Conservation (phyloP, 2,797 vertebrate genomes). For the Rachycentron canadum region DNA sequence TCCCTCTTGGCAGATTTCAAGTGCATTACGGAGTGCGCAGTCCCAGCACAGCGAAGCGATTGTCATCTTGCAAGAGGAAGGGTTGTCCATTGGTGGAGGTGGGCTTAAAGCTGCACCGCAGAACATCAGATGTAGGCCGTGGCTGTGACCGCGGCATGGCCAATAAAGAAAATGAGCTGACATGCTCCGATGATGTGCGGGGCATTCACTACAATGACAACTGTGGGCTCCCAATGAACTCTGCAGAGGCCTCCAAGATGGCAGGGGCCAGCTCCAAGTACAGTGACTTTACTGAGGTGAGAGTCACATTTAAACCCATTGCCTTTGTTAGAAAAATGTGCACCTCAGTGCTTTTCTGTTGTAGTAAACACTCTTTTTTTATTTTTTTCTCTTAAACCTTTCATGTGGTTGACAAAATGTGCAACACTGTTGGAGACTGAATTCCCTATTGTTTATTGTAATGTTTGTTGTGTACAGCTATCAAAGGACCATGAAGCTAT, state of each 20-base stretch:
- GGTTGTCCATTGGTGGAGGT: slow-evolving; percentile 81
- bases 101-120: slow-evolving; percentile 88
- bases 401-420: not conserved
- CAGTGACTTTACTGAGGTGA: slow-evolving; percentile 93
- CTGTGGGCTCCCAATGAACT: slow-evolving; percentile 79
- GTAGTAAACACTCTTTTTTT: not conserved
- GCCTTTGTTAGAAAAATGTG: not conserved
- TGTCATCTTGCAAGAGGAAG: slow-evolving; percentile 89
- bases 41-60: slow-evolving; percentile 85
- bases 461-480: slow-evolving; percentile 84
- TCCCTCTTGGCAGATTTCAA: slow-evolving; percentile 85
- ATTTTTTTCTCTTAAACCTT: no score
- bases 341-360: not conserved
- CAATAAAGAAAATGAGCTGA: slow-evolving; percentile 99
- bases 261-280: slow-evolving; percentile 93
- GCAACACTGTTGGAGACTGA: not conserved
- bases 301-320: not conserved
- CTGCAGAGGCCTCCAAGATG: slow-evolving; percentile 91
- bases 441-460: slow-evolving; percentile 26
- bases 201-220: slow-evolving; percentile 78
- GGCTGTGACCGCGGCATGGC: slow-evolving; percentile 96
- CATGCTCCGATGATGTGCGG: slow-evolving; percentile 87
- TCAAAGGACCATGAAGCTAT: slow-evolving; percentile 97
- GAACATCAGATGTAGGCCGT: slow-evolving; percentile 84
- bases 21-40: slow-evolving; percentile 87